Evolutionary conservation across 2,797 vertebrate species (phyloP).

Genomic region (Saxicola maurus): DNA sequence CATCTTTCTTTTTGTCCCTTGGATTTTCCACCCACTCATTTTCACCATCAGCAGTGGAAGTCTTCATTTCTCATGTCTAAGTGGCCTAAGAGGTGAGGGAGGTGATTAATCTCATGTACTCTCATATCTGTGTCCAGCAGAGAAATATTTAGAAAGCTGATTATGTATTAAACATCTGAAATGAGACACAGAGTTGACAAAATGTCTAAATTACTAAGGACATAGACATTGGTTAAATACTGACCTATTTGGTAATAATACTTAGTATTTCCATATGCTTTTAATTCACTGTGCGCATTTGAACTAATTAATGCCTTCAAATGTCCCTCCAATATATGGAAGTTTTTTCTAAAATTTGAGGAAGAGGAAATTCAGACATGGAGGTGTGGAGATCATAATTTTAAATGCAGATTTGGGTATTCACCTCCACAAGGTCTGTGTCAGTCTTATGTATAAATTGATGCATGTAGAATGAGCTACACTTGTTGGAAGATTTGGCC

Average conservation of each 20-base stretch:
- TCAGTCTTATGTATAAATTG: not conserved
- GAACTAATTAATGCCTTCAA: not conserved
- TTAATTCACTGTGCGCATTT: not conserved
- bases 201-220: not conserved
- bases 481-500: not conserved
- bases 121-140: not conserved
- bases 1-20: not conserved
- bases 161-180: conserved; percentile 28
- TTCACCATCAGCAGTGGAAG: not conserved
- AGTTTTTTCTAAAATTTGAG: not conserved
- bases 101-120: not conserved
- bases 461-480: not conserved
- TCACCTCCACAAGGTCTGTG: not conserved
- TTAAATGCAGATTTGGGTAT: not conserved
- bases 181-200: not conserved
- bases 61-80: not conserved
- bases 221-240: not conserved
- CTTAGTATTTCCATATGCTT: not conserved
- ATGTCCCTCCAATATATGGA: not conserved
- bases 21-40: not conserved
- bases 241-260: not conserved
- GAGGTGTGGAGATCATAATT: not conserved
- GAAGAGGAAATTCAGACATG: not conserved
- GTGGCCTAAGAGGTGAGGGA: not conserved
- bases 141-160: conserved; percentile 25